These are phyloP conservation scores for Muntiacus muntjak DNA, from an alignment of 2,113 vertebrate genomes.

Conservation along the genomic window DNA sequence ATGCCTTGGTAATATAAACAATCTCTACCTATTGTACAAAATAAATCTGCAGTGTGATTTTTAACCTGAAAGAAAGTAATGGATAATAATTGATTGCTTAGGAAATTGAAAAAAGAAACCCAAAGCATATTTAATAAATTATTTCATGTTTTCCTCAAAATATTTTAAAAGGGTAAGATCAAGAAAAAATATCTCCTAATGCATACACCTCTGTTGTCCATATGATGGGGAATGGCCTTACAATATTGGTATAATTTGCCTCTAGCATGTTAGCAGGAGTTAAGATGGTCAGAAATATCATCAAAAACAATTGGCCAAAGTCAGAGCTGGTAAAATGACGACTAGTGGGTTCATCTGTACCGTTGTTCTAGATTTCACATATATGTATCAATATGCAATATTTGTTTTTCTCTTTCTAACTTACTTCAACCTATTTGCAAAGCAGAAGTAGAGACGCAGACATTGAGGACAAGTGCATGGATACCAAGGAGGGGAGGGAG, in stretches of 20 bases:
- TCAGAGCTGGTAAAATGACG: background rate
- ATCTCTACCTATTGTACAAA: background rate
- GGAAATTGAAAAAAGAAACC: background rate
- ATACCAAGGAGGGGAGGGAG: background rate
- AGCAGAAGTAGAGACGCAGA: rapidly evolving
- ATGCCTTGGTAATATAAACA: background rate
- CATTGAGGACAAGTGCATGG: background rate
- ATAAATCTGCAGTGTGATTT: background rate
- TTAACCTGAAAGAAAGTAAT: slow-evolving; percentile 5
- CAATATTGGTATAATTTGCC: background rate
- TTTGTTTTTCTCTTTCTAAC: background rate
- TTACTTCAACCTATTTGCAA: background rate
- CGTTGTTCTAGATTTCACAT: background rate
- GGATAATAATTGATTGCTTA: background rate
- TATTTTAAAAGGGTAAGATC: background rate
- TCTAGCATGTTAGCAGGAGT: background rate
- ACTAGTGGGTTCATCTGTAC: background rate
- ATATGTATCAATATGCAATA: background rate
- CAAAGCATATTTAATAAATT: background rate
- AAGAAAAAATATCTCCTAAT: background rate
- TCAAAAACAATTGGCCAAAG: background rate
- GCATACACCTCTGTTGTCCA: background rate
- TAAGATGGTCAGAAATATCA: background rate
- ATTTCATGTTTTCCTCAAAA: background rate
- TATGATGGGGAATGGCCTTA: background rate